Percentiles rank a stretch among this genome's conserved stretches.
Conservation (phyloP, 2,113 vertebrate species). For the Scophthalmus maximus region DNA sequence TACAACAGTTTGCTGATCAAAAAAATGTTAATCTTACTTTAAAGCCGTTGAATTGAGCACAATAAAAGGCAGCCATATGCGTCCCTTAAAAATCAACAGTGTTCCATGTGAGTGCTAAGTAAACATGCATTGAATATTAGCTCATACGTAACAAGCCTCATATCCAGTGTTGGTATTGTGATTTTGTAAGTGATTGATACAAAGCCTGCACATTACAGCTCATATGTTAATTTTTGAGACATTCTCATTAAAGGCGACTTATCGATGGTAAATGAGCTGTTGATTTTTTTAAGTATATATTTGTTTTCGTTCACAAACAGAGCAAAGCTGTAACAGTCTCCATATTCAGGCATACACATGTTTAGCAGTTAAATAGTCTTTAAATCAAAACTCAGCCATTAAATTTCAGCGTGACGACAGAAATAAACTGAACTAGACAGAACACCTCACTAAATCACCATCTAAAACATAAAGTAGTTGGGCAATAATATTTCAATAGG, state of each 20-base stretch:
- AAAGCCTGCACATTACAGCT: conserved; percentile 34
- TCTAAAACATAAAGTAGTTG: conserved; percentile 53
- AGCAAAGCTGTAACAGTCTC: conserved; percentile 11
- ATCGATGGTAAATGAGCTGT: conserved; percentile 15
- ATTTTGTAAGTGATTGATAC: conserved; percentile 56
- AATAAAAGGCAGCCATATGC: conserved; percentile 76
- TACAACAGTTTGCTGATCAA: conserved; percentile 54
- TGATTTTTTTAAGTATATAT: conserved; percentile 19
- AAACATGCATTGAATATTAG: conserved; percentile 66
- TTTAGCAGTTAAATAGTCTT: conserved; percentile 26
- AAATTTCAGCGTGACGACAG: conserved; percentile 23
- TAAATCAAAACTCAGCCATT: conserved; percentile 37
- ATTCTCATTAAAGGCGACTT: conserved; percentile 7
- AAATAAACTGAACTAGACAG: conserved; percentile 46
- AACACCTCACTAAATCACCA: conserved; percentile 49
- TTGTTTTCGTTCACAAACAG: conserved; percentile 17
- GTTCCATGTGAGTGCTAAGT: conserved; percentile 74
- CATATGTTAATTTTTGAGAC: conserved; percentile 3
- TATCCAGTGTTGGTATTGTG: conserved; percentile 39
- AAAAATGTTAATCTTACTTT: conserved; percentile 78
- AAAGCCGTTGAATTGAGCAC: conserved; percentile 74
- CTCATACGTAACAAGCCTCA: conserved; percentile 53
- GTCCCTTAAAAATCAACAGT: conserved; percentile 69
- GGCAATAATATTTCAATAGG: conserved; percentile 68
- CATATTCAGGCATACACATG: conserved; percentile 4